Evolutionary conservation across 2,888 invertebrate species (phyloP).

Genomic region (Leptinotarsa juncta): DNA sequence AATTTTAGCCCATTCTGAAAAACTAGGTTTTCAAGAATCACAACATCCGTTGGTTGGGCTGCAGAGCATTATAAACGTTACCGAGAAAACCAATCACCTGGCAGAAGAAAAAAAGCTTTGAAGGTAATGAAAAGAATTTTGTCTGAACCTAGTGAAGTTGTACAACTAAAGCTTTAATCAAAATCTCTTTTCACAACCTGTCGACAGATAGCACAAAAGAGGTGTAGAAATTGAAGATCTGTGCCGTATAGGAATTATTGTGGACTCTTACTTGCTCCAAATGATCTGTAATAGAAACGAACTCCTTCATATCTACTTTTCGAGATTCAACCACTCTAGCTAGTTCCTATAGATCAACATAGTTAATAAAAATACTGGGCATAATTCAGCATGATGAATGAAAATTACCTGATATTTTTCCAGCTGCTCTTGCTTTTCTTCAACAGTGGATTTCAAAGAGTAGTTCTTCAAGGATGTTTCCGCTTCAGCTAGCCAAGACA

Average conservation of each 20-base stretch:
- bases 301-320: slow-evolving; percentile 78
- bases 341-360: slow-evolving; percentile 73
- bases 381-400: background rate
- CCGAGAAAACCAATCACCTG: slow-evolving; percentile 40
- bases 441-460: slow-evolving; percentile 82
- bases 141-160: background rate
- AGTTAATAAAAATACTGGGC: slow-evolving; percentile 15
- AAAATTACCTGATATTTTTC: slow-evolving; percentile 86
- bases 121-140: slow-evolving; percentile 21
- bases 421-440: slow-evolving; percentile 91
- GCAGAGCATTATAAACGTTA: background rate
- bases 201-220: slow-evolving; percentile 6
- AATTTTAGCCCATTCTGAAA: too few relatives aligned
- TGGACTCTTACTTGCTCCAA: slow-evolving; percentile 84
- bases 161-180: background rate
- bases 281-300: slow-evolving; percentile 80
- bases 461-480: slow-evolving; percentile 89
- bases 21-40: too few relatives aligned
- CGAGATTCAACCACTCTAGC: slow-evolving; percentile 79
- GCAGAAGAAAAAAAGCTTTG: slow-evolving; percentile 21
- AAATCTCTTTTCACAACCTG: background rate
- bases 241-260: slow-evolving; percentile 22
- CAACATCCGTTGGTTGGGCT: background rate
- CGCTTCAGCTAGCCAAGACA: slow-evolving; percentile 87
- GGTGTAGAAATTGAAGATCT: slow-evolving; percentile 6